Evolutionary conservation across 2,888 invertebrate species (phyloP).

Genomic region (Caenorhabditis japonica): DNA sequence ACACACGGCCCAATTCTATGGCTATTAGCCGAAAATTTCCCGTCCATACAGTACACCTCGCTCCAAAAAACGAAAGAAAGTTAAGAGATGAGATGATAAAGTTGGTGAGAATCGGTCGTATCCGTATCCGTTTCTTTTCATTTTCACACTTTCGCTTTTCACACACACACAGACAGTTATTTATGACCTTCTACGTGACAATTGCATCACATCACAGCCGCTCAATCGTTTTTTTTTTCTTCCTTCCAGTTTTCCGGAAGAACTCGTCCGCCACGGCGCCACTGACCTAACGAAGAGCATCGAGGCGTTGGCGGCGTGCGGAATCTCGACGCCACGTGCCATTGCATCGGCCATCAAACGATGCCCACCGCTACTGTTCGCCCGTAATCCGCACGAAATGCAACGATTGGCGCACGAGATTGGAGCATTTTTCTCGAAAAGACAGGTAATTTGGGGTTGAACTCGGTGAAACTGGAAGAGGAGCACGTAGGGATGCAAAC

Average conservation of each 20-base stretch:
- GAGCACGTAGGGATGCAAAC: no score
- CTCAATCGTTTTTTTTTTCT: no score
- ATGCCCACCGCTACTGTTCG: conserved; percentile 61
- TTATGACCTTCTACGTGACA: no score
- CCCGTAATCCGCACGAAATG: conserved; percentile 53
- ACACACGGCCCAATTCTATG: no score
- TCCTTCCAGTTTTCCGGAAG: conserved; percentile 54
- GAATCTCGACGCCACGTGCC: conserved; percentile 44
- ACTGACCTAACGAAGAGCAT: conserved; percentile 27
- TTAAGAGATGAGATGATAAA: no score
- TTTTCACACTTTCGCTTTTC: conserved; percentile 9
- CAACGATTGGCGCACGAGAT: conserved; percentile 52
- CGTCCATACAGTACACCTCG: no score
- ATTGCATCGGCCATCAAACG: conserved; percentile 31
- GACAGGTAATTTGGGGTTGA: no score
- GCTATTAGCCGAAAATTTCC: no score
- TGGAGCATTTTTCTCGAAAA: conserved; percentile 60
- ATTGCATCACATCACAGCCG: no score
- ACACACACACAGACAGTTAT: no score
- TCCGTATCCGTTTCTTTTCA: conserved; percentile 1
- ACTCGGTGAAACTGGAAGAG: no score
- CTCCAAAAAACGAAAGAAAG: no score
- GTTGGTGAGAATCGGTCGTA: background rate
- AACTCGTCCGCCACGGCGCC: conserved; percentile 42
- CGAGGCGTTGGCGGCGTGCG: conserved; percentile 49